Percentiles rank a stretch among this genome's conserved stretches.
phyloP scores from a whole-genome alignment of 2,113 vertebrate genomes.

The Callipepla californica region DNA sequence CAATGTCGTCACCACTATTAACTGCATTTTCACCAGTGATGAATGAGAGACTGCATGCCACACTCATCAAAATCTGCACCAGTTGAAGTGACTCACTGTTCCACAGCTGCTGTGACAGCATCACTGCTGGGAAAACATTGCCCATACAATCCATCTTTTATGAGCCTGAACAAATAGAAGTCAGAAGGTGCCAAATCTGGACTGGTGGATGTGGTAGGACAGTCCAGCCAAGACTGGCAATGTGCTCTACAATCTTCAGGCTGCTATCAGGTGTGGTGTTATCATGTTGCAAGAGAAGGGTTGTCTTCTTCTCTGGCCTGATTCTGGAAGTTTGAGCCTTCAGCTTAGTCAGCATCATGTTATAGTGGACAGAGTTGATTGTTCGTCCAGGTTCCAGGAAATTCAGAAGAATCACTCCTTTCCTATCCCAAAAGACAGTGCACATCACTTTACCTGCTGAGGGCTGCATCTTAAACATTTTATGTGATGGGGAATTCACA shows the following conservation, averaged over 20 bases:
- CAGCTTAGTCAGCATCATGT: too few relatives aligned
- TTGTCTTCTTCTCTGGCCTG: background rate
- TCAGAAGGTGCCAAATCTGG: background rate
- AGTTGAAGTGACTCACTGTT: background rate
- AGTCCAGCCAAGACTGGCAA: background rate
- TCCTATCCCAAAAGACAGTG: too few relatives aligned
- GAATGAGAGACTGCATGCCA: background rate
- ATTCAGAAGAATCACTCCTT: too few relatives aligned
- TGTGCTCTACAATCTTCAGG: background rate
- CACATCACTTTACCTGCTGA: too few relatives aligned
- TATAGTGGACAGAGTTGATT: too few relatives aligned
- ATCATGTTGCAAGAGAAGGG: background rate
- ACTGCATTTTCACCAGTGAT: background rate
- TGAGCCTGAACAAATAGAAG: background rate
- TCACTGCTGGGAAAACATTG: background rate
- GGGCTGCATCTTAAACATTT: too few relatives aligned
- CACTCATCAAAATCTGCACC: background rate
- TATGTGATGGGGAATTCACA: too few relatives aligned
- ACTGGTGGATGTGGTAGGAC: background rate
- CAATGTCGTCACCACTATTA: background rate
- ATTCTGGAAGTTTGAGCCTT: too few relatives aligned
- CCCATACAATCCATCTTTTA: background rate
- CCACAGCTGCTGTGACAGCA: background rate
- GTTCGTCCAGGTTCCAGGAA: too few relatives aligned
- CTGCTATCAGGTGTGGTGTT: background rate